Base-by-base conservation (phyloP, 53 echinoderm and acorn worm species). In the Paracentrotus lividus region DNA sequence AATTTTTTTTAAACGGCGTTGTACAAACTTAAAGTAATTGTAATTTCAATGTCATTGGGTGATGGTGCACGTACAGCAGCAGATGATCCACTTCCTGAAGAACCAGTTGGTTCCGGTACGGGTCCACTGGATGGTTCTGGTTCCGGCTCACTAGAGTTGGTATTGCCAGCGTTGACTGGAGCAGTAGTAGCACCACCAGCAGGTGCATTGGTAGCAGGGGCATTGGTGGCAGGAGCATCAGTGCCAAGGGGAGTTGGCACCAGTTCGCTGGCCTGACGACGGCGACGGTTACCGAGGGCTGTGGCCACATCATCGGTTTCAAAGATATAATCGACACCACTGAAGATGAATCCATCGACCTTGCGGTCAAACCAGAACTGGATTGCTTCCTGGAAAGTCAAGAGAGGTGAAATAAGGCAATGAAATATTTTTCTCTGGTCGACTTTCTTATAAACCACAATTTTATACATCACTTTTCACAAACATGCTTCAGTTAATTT, bases 321-420 rank as follows among this genome's bases (percentile, higher is more conserved):
- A 43, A 95, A 67, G 85, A 98, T 93, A 59, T 90, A 94, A 29
- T 97, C 95, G 24, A 95, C 93, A 66, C 95, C 93, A 67, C 86
- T 95, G 91, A 96, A 94, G 18, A 98, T 94, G 53, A 98, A 96
- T 16, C 98, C 98, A 66, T 98, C 98, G 1, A 97, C 94, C 18
- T 95, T 93, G 34, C 54, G 85, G 6, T 92, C 51, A 88, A 98
- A 86, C 98, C 98, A 98, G 93, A 95, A 96, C 34, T 95, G 32
- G 69, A 96, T 52, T 24, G 94, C 93, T 5, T 85, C 90, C 97
- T 97, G 84, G 16, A 7, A n/a, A n/a, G 26, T 24, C 0, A 27
- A 26, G 4, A n/a, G 47, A 44, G 14, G 51, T 42, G 8, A 72
- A 72, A 36, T n/a, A n/a, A n/a, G n/a, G n/a, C n/a, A n/a, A n/a